Base-by-base conservation (phyloP, 2,113 vertebrate species). In the Leiothrix lutea region DNA sequence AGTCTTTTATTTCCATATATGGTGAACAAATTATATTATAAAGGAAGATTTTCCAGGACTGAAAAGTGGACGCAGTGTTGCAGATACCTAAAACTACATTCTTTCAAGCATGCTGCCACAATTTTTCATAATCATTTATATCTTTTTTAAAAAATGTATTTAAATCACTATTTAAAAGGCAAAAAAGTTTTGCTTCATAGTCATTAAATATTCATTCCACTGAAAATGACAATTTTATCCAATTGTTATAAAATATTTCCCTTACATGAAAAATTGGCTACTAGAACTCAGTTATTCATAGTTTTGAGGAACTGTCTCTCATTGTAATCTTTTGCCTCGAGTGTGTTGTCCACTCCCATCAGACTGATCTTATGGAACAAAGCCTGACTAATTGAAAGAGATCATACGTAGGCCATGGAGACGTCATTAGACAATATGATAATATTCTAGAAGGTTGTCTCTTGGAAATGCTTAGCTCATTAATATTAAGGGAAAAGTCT, bases 201-300 rank as follows among this genome's bases (percentile, higher is more conserved):
- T 79, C 48, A 91, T 79, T 88, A 93, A 91, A 85, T 80, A 33
- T 47, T 96, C 56, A 84, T 94, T 90, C 70, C 21, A 48, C 38
- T 33, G 18, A 69, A 93, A 92, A 95, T 64, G 12, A 29, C 6
- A 81, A 51, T 93, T 95, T 96, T 81, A 75, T 72, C 31, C 35
- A 75, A 29, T 89, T 92, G 16, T 84, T 85, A 81, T 58, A 92
- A 88, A 92, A 86, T 85, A 95, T 95, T 96, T 96, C 67, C 72
- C 25, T 95, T 92, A 73, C 51, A 86, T 75, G 58, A 83, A 65
- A 96, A 97, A 92, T 73, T 96, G 89, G 29, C 54, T 95, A 91
- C 74, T 72, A 72, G 72, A 90, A 86, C 61, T 93, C 70, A 19
- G 38, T 79, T 69, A 94, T 88, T 94, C 47, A 2, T 25, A 90